Evolutionary conservation across 2,797 vertebrate genomes (phyloP).

Genomic region (Mareca penelope): DNA sequence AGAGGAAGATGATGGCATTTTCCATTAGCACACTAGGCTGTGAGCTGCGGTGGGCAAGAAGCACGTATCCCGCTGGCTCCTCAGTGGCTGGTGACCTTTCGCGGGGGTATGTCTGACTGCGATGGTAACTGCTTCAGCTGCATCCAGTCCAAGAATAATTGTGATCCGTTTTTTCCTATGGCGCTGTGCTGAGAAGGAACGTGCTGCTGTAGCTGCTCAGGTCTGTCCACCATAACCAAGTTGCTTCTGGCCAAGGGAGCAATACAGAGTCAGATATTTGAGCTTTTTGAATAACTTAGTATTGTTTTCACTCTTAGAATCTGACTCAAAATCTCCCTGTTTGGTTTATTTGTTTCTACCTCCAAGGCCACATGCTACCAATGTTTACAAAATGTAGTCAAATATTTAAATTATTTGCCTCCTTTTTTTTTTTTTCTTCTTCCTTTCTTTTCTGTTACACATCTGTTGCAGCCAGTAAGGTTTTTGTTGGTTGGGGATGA

Average conservation of each 20-base stretch:
- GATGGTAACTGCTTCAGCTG: background rate
- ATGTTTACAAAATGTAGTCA: background rate
- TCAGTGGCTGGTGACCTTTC: background rate
- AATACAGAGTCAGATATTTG: background rate
- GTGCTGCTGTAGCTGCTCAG: background rate
- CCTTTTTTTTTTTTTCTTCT: background rate
- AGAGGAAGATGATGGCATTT: background rate
- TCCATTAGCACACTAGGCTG: accelerated
- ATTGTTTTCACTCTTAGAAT: background rate
- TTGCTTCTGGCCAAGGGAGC: background rate
- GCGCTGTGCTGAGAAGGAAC: background rate
- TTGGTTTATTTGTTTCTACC: background rate
- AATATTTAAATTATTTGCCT: background rate
- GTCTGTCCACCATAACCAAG: background rate
- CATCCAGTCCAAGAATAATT: background rate
- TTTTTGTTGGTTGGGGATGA: background rate
- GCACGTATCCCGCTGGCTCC: background rate
- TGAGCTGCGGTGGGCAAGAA: background rate
- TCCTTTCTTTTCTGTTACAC: background rate
- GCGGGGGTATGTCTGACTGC: accelerated
- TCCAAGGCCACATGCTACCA: background rate
- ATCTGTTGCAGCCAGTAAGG: background rate
- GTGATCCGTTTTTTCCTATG: background rate
- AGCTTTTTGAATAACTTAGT: background rate
- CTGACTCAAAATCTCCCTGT: background rate